Evolutionary conservation across 2,113 vertebrate species (phyloP), one percentile per base, ranked within the genome.

Genomic region (Syngnathus floridae): DNA sequence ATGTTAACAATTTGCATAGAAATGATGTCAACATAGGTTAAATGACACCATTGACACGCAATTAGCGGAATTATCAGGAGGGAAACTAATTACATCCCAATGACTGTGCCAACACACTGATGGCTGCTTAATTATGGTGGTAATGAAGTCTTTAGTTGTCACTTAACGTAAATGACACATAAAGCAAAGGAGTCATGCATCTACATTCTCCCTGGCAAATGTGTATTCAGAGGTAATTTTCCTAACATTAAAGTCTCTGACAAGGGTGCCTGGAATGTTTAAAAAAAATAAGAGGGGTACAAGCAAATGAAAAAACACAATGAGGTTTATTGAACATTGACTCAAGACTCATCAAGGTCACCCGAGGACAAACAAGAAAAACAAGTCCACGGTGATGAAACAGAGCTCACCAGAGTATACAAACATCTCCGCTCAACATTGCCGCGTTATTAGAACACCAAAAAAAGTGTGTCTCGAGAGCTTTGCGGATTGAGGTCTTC

Each of bases 51-150:
- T 78, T 87, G 82, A 87, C 85, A 88, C 10, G 74, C 79, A 85
- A 88, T 84, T 84, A 88, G 81, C 74, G 82, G 77, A 73, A 87
- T 82, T 83, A 82, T 77, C 63, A 67, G 22, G 68, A 73, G 57
- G 65, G 48, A 37, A 62, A 71, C 72, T 82, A 88, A 86, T 80
- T 83, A 84, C 75, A 71, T 84, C 86, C 83, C 69, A 69, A 66
- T 72, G 72, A 71, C 76, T 58, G 65, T 71, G 63, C 70, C 69
- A 67, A 74, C 51, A 43, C 62, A 80, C 75, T 67, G 77, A 86
- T 82, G 76, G 75, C 70, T 81, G 73, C 81, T 86, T 86, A 86
- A 89, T 89, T 87, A 88, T 83, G 82, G 85, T 87, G 85, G 88
- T 88, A 88, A 89, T 87, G 78, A 85, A 89, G 75, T 77, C 76